phyloP scores from a whole-genome alignment of 2,888 invertebrate species.

The Rhagonycha lutea region DNA sequence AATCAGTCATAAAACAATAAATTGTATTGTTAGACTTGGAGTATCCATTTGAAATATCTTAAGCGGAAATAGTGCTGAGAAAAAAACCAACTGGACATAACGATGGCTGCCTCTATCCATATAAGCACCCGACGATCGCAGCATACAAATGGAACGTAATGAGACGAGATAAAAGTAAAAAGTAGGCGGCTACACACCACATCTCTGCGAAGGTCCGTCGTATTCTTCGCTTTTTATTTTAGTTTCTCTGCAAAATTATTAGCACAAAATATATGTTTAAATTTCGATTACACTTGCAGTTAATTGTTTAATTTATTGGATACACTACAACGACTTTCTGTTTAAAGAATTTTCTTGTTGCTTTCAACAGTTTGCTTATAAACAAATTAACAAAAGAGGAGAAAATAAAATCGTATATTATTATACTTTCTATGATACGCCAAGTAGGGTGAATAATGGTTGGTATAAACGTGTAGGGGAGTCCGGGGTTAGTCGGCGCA shows the following conservation, averaged over 20 bases:
- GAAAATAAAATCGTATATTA: not conserved
- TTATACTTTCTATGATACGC: too few relatives aligned
- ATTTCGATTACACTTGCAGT: not conserved
- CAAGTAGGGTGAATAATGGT: too few relatives aligned
- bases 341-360: not conserved
- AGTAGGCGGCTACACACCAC: slow-evolving; percentile 50
- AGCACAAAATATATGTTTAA: not conserved
- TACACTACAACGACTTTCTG: not conserved
- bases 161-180: slow-evolving; percentile 53
- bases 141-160: slow-evolving; percentile 55
- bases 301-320: not conserved
- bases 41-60: slow-evolving; percentile 50
- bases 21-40: slow-evolving; percentile 46
- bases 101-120: slow-evolving; percentile 53
- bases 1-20: slow-evolving; percentile 49
- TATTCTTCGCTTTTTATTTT: slow-evolving; percentile 20
- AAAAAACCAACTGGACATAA: slow-evolving; percentile 50
- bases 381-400: not conserved
- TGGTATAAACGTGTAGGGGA: too few relatives aligned
- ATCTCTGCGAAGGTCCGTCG: slow-evolving; percentile 28
- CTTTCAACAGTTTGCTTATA: not conserved
- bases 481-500: too few relatives aligned
- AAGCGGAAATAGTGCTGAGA: slow-evolving; percentile 51
- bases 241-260: slow-evolving; percentile 27
- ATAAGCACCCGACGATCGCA: slow-evolving; percentile 52